Conservation (phyloP, 1,140 invertebrate genomes). For the Choristoneura fumiferana region DNA sequence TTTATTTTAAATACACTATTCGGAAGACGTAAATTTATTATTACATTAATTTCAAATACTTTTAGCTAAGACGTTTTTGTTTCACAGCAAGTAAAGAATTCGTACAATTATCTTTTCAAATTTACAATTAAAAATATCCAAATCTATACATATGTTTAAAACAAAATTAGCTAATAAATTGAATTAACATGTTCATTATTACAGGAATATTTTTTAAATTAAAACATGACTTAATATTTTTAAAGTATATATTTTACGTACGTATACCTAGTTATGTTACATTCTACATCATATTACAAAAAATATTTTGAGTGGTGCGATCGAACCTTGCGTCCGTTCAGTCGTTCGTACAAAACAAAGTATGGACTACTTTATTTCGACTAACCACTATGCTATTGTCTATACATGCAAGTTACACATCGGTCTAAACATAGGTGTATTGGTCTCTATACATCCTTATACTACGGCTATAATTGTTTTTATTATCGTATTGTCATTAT, state of each 20-base stretch:
- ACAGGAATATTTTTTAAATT: not conserved
- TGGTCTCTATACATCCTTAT: constrained; percentile 29
- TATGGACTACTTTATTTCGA: not conserved
- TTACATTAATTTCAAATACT: constrained; percentile 27
- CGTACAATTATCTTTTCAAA: no score
- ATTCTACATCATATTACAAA: constrained; percentile 8
- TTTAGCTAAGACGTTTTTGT: not conserved
- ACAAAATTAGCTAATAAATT: no score
- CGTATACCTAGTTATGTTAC: not conserved
- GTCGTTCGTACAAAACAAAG: not conserved
- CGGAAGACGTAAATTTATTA: constrained; percentile 76
- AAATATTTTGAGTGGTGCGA: constrained; percentile 7
- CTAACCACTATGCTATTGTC: not conserved
- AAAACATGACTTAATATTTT: not conserved
- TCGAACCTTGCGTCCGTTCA: not conserved
- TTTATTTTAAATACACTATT: constrained; percentile 62
- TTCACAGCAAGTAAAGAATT: no score
- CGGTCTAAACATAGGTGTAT: not conserved
- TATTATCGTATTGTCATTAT: constrained; percentile 47
- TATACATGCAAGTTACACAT: constrained; percentile 16
- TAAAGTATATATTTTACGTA: not conserved
- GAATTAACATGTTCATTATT: no score
- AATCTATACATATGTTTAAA: no score
- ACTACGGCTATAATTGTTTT: constrained; percentile 45
- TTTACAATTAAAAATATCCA: no score